phyloP scores from a whole-genome alignment of 37 sponge, comb jelly and placozoan genomes.

The Chondrilla cf. caribensis region DNA sequence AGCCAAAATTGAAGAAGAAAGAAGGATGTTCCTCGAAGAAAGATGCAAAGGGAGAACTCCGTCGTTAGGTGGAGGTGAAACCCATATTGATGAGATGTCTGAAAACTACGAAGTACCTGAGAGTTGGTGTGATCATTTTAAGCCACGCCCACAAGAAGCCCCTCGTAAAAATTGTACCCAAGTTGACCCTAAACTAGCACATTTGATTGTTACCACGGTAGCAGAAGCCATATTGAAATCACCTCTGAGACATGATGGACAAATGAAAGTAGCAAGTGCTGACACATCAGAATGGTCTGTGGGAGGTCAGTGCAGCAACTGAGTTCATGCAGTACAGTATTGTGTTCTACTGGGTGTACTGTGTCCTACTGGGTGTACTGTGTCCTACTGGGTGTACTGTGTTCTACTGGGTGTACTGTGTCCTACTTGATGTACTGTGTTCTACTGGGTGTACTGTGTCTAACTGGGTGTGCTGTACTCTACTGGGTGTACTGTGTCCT shows the following conservation, averaged over 20 bases:
- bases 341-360: too few relatives aligned
- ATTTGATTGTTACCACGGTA: slow-evolving; percentile 37
- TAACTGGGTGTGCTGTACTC: too few relatives aligned
- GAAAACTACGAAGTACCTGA: slow-evolving; percentile 2
- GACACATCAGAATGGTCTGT: slow-evolving; percentile 1
- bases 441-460: too few relatives aligned
- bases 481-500: too few relatives aligned
- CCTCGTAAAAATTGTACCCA: slow-evolving; percentile 33
- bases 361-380: too few relatives aligned
- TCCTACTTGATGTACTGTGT: too few relatives aligned
- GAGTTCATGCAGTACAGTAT: too few relatives aligned
- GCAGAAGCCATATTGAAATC: slow-evolving; percentile 31
- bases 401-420: too few relatives aligned
- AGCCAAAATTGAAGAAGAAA: slow-evolving; percentile 25
- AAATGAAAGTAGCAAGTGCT: too few relatives aligned
- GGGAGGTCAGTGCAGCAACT: slow-evolving; percentile 32
- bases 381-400: too few relatives aligned
- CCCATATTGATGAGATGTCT: neutral
- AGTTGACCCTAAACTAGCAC: slow-evolving; percentile 17
- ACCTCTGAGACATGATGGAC: neutral
- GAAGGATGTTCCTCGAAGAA: slow-evolving; percentile 48
- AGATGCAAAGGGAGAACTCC: slow-evolving; percentile 23
- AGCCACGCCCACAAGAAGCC: slow-evolving; percentile 23
- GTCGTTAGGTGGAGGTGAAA: neutral
- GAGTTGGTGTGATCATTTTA: slow-evolving; percentile 34